Conservation (phyloP, 2,797 vertebrate species). For the Notoglanidium macrostoma region DNA sequence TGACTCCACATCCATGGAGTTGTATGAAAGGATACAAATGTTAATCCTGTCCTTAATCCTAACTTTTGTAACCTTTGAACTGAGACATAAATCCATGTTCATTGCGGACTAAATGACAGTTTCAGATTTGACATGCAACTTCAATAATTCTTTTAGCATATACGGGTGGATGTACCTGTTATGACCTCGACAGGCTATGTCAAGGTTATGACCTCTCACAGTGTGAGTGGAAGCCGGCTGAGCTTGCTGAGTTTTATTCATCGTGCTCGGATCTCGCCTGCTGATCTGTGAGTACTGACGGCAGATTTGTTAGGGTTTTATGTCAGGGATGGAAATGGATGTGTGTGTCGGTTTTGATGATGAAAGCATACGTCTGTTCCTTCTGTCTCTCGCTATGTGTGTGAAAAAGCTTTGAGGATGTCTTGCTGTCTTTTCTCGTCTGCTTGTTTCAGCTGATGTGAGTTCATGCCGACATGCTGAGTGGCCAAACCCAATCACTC, state of each 20-base stretch:
- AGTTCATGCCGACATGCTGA: conserved; percentile 29
- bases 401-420: conserved; percentile 39
- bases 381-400: conserved; percentile 26
- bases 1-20: no score
- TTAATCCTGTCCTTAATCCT: neutral
- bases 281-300: conserved; percentile 37
- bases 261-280: conserved; percentile 4
- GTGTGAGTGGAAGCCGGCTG: neutral
- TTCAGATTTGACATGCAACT: neutral
- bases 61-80: neutral
- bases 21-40: neutral
- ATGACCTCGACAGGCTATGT: neutral
- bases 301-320: conserved; percentile 38
- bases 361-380: conserved; percentile 23
- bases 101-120: neutral
- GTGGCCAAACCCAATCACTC: conserved; percentile 47
- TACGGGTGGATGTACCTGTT: neutral
- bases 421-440: conserved; percentile 43
- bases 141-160: neutral
- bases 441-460: conserved; percentile 33
- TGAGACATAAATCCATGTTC: neutral
- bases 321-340: conserved; percentile 27
- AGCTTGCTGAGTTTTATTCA: conserved; percentile 16
- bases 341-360: conserved; percentile 32
- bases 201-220: neutral